Evolutionary conservation across 2,888 invertebrate species (phyloP).

Genomic region (Chaetogeoica ovagalla): DNA sequence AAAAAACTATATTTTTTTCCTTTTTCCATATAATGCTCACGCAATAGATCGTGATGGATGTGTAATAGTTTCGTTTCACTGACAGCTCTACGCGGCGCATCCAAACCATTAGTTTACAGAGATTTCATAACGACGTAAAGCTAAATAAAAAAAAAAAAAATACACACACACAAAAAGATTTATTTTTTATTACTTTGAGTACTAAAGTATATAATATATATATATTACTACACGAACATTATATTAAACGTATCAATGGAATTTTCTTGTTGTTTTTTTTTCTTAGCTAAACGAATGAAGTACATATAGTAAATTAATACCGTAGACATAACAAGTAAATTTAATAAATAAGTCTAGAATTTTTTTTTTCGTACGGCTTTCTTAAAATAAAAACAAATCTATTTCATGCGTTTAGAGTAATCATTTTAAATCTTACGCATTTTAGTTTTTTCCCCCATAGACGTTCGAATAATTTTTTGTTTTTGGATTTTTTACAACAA

Average conservation of each 20-base stretch:
- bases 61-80: slow-evolving; percentile 37
- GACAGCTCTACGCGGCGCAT: slow-evolving; percentile 33
- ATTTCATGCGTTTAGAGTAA: not conserved
- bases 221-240: not conserved
- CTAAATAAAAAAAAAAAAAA: slow-evolving; percentile 7
- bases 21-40: not conserved
- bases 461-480: too few species aligned
- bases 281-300: not conserved
- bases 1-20: slow-evolving; percentile 33
- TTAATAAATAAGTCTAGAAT: not conserved
- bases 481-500: too few species aligned
- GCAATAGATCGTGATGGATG: slow-evolving; percentile 37
- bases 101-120: slow-evolving; percentile 38
- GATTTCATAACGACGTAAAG: slow-evolving; percentile 29
- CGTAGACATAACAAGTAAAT: not conserved
- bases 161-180: not conserved
- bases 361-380: not conserved
- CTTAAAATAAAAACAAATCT: not conserved
- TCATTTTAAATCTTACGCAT: not conserved
- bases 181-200: slow-evolving; percentile 32
- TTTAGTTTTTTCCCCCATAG: too few species aligned
- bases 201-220: not conserved
- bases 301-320: not conserved
- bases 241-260: not conserved
- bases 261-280: not conserved